Percentiles rank a stretch among this genome's conserved stretches.
Conservation (phyloP, 2,113 vertebrate genomes). For the Eretmochelys imbricata region DNA sequence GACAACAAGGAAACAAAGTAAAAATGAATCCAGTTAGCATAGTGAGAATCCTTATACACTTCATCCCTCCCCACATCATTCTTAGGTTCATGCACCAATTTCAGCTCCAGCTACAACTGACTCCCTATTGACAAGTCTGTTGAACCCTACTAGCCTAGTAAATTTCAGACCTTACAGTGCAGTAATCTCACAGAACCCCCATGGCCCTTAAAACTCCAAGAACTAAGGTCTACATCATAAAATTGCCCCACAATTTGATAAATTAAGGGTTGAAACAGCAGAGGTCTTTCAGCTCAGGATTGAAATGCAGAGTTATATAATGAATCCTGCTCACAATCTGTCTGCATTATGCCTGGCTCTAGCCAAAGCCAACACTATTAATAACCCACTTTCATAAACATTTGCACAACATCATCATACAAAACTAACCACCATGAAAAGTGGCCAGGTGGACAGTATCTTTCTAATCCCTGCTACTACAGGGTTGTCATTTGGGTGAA, state of each 20-base stretch:
- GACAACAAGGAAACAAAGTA: neutral
- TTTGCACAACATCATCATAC: neutral
- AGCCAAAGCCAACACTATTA: neutral
- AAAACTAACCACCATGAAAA: neutral
- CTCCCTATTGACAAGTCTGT: neutral
- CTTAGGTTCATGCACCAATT: neutral
- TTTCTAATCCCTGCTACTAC: neutral
- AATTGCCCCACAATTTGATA: neutral
- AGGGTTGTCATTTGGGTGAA: neutral
- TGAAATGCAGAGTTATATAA: rapidly evolving
- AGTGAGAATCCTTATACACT: neutral
- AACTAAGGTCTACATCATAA: neutral
- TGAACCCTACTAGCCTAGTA: neutral
- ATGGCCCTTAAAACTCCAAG: neutral
- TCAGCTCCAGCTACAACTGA: neutral
- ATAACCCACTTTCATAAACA: neutral
- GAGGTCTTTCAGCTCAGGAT: neutral
- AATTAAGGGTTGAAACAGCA: neutral
- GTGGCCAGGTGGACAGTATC: neutral
- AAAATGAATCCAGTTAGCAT: neutral
- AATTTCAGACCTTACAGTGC: neutral
- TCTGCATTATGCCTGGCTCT: rapidly evolving
- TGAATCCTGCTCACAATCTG: neutral
- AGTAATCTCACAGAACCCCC: neutral
- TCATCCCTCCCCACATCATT: too few species aligned